Evolutionary conservation across 2,888 invertebrate species (phyloP), one percentile per base, ranked within the genome.

Genomic region (Daptonema setosum): DNA sequence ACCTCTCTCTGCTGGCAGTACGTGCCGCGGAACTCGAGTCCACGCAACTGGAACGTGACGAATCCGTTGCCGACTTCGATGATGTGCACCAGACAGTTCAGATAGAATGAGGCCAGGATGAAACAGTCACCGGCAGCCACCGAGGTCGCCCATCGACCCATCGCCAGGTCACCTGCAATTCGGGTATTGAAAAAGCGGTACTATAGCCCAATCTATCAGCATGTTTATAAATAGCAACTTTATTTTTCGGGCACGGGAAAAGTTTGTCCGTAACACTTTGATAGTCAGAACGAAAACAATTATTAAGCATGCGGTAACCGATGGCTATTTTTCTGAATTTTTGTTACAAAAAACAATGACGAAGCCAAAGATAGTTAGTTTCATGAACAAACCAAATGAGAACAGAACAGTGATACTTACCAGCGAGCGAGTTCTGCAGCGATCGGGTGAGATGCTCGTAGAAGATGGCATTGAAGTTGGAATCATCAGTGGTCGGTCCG

Each of bases 391-490:
- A n/a, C n/a, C n/a, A n/a, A n/a, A n/a, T n/a, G n/a, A n/a, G n/a
- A n/a, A n/a, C n/a, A n/a, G n/a, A n/a, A n/a, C n/a, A n/a, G n/a
- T n/a, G n/a, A n/a, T n/a, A n/a, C n/a, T 17, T 22, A 17, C 11
- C 11, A 47, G 22, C 11, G 47, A 47, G 22, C 8, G 22, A 11
- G 14, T 17, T 5, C 22, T 47, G 60, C 41, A 97, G 75, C 1
- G 91, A 91, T 2, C 93, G 79, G 0, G 95, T 95, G 54, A 97
- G 76, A 71, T 97, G 97, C 74, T 97, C 97, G 72, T 97, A 97
- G 76, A 99, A 99, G 69, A 99, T 93, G 1, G 93, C 91, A 74
- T 97, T 99, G 55, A 97, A 74, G 73, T 97, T 97, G 73, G 93
- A 93, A 72, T 97, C 95, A 56, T 69, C 68, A 56, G 64, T 54